Base-by-base conservation (phyloP, 2,797 vertebrate species). In the Fistularia commersonii region DNA sequence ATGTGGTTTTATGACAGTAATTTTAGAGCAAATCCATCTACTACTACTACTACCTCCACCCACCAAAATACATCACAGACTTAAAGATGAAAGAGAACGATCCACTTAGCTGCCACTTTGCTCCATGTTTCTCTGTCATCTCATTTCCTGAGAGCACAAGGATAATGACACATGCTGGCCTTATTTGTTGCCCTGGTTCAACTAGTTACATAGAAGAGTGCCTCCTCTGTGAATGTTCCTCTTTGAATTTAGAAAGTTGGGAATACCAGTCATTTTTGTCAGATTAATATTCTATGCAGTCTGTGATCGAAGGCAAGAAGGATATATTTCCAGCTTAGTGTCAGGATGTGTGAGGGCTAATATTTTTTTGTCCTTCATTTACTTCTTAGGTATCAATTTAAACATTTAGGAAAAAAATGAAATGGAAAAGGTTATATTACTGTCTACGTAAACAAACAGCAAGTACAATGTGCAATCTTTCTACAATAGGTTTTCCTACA, bases 61-160 rank as follows among this genome's bases (percentile, higher is more conserved):
- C 51, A 64, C 58, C 74, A 68, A 23, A 74, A 72, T 64, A 85
- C 77, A 82, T 84, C 75, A 88, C 84, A 84, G 76, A 33, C 53
- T 31, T 47, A 65, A 41, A 67, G 53, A 81, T 84, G 56, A 83
- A 80, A 83, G 83, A 54, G 46, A 51, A 56, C 48, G 40, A 72
- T 67, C 73, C 64, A 82, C 61, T 82, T 76, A 72, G 66, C 69
- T 57, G 64, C 53, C 48, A 66, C 58, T 77, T 73, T 62, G 64
- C 54, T 58, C 54, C 3, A 13, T 58, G 79, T 77, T 66, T 51
- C 56, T 69, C 70, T 48, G 70, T 69, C 74, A 61, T 32, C 39
- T 12, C 5, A 41, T 41, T 12, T 41, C 61, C 65, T 70, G 36
- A 60, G 64, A 75, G 64, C 7, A 64, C 54, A 55, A 8, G 58